phyloP scores from a whole-genome alignment of 2,888 invertebrate species.

The Pristionchus mayeri region DNA sequence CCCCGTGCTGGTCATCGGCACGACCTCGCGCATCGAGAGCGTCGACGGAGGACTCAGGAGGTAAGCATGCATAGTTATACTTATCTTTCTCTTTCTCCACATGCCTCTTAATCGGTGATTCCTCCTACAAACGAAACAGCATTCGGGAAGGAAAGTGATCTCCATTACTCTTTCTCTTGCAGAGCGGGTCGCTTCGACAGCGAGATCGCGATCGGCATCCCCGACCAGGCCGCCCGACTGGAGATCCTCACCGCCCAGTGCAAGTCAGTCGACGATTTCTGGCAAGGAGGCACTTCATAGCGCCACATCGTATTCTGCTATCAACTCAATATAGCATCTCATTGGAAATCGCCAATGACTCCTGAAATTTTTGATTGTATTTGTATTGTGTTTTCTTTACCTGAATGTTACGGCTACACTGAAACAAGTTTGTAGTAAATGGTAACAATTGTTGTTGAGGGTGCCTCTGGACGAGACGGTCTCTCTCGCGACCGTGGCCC shows the following conservation, averaged over 20 bases:
- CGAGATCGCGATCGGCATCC: conserved; percentile 94
- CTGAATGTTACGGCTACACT: too few species aligned
- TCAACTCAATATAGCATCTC: too few species aligned
- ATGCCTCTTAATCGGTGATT: neutral
- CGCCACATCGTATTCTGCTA: too few species aligned
- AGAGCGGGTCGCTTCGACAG: conserved; percentile 81
- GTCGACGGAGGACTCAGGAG: conserved; percentile 92
- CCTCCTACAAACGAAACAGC: too few species aligned
- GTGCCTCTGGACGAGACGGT: conserved; percentile 84
- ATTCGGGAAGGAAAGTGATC: neutral
- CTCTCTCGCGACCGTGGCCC: conserved; percentile 85
- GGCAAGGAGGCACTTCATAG: too few species aligned
- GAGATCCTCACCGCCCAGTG: conserved; percentile 72
- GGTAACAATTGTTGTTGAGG: conserved; percentile 66
- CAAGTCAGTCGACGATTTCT: conserved; percentile 55
- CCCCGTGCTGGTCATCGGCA: conserved; percentile 84
- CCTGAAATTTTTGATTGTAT: neutral
- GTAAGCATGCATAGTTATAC: conserved; percentile 88
- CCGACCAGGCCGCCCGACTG: conserved; percentile 86
- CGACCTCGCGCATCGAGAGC: conserved; percentile 92
- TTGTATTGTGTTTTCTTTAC: too few species aligned
- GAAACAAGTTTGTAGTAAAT: too few species aligned
- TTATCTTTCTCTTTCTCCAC: too few species aligned
- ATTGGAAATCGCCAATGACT: too few species aligned
- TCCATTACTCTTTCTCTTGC: neutral